phyloP scores from a whole-genome alignment of 2,888 invertebrate species.

The Yponomeuta evonymella region DNA sequence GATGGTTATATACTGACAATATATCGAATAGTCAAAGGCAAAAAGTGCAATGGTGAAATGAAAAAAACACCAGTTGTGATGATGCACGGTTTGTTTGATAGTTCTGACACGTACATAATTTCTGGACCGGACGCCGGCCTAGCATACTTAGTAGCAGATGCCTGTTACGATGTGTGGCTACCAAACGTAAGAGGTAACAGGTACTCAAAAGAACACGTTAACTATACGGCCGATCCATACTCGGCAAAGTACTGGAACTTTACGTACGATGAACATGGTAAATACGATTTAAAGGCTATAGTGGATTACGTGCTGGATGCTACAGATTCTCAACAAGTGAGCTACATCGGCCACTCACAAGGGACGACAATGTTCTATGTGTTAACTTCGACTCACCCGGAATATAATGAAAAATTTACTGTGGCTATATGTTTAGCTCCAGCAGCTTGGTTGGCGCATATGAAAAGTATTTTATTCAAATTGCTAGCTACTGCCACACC shows the following conservation, averaged over 20 bases:
- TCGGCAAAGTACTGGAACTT: slow-evolving; percentile 80
- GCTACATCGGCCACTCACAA: slow-evolving; percentile 94
- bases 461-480: slow-evolving; percentile 80
- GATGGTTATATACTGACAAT: slow-evolving; percentile 90
- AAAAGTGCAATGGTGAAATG: slow-evolving; percentile 37
- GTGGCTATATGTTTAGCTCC: slow-evolving; percentile 83
- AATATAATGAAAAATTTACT: slow-evolving; percentile 80
- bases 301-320: slow-evolving; percentile 79
- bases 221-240: slow-evolving; percentile 63
- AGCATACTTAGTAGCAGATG: slow-evolving; percentile 81
- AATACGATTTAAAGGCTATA: slow-evolving; percentile 89
- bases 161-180: slow-evolving; percentile 87
- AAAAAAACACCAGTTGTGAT: slow-evolving; percentile 77
- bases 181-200: slow-evolving; percentile 90
- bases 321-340: slow-evolving; percentile 62
- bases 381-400: slow-evolving; percentile 79
- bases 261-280: slow-evolving; percentile 93
- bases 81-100: slow-evolving; percentile 88
- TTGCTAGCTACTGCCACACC: slow-evolving; percentile 71
- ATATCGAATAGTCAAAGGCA: slow-evolving; percentile 84
- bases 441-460: slow-evolving; percentile 79
- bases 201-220: slow-evolving; percentile 81
- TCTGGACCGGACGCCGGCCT: slow-evolving; percentile 78
- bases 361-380: slow-evolving; percentile 87
- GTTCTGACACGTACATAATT: slow-evolving; percentile 87